Evolutionary conservation across 2,888 invertebrate genomes (phyloP).

Genomic region (Alcis repandata): DNA sequence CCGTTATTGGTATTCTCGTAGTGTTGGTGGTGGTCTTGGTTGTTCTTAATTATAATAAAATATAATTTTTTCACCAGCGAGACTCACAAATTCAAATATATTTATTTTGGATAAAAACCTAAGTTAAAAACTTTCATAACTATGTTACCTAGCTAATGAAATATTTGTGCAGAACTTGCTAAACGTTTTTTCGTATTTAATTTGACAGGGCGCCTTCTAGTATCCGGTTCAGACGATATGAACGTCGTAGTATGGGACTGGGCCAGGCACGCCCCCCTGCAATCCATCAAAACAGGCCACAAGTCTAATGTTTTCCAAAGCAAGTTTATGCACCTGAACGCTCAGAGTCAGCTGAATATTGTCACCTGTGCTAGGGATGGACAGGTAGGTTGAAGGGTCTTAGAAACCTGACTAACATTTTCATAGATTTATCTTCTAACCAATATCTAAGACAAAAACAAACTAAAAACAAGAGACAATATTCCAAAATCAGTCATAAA

Average conservation of each 20-base stretch:
- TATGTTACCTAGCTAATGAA: background rate
- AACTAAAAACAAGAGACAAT: too few relatives aligned
- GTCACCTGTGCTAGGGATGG: conserved; percentile 96
- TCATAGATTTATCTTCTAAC: background rate
- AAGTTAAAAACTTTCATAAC: background rate
- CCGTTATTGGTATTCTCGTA: too few relatives aligned
- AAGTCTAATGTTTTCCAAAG: conserved; percentile 95
- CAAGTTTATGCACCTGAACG: conserved; percentile 94
- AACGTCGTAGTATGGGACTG: conserved; percentile 96
- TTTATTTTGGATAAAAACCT: background rate
- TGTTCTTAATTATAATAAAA: too few relatives aligned
- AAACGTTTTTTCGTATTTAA: background rate
- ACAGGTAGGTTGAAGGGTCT: conserved; percentile 86
- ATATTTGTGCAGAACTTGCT: too few relatives aligned
- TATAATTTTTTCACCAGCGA: too few relatives aligned
- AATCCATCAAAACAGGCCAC: conserved; percentile 93
- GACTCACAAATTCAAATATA: too few relatives aligned
- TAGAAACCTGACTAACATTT: background rate
- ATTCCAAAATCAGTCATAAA: too few relatives aligned
- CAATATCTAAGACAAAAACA: too few relatives aligned
- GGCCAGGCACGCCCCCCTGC: conserved; percentile 89
- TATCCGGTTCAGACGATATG: conserved; percentile 97
- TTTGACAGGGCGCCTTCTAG: conserved; percentile 89
- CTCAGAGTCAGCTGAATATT: conserved; percentile 91
- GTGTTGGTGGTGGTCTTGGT: too few relatives aligned